These are phyloP conservation scores for Calvadosia cruxmelitensis DNA, from an alignment of 30 jellyfish, hydroid and myxozoan species.

Conservation along the genomic window DNA sequence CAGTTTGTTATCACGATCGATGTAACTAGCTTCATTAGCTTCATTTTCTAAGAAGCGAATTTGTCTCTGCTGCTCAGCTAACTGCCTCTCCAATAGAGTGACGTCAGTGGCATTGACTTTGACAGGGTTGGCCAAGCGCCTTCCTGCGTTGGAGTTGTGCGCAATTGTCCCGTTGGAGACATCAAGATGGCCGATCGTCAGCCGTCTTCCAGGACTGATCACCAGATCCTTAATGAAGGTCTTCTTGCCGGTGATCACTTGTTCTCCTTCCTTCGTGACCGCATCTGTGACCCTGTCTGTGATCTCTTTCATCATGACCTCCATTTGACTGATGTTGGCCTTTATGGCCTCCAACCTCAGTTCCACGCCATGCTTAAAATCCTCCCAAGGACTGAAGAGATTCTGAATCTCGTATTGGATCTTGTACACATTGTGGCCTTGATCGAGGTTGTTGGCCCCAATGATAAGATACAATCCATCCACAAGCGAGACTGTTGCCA, in stretches of 20 bases:
- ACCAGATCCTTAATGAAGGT: neutral
- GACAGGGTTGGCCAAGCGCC: slow-evolving; percentile 13
- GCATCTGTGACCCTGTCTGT: slow-evolving; percentile 14
- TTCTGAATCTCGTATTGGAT: slow-evolving; percentile 18
- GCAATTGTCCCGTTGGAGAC: slow-evolving; percentile 15
- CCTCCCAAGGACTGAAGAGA: slow-evolving; percentile 40
- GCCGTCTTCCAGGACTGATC: neutral
- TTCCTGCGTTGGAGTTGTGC: neutral
- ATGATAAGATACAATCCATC: slow-evolving; percentile 25
- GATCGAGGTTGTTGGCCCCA: slow-evolving; percentile 36
- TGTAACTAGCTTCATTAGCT: slow-evolving; percentile 3
- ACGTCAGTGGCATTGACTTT: neutral
- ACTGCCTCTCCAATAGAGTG: slow-evolving; percentile 2
- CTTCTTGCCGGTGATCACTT: slow-evolving; percentile 17
- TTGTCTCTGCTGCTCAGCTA: neutral
- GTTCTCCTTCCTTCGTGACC: slow-evolving; percentile 7
- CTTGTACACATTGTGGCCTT: slow-evolving; percentile 26
- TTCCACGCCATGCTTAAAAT: slow-evolving; percentile 10
- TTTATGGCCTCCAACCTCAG: neutral
- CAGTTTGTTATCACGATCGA: slow-evolving; percentile 17
- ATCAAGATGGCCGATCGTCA: neutral
- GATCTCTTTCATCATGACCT: neutral
- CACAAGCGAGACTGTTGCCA: slow-evolving; percentile 31
- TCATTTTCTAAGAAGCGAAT: slow-evolving; percentile 8
- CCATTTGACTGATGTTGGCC: slow-evolving; percentile 1